A percentile compares a stretch with the other conserved stretches of the same genome.
Evolutionary conservation across 2,113 vertebrate species (phyloP).

Genomic region (Smithornis capensis): DNA sequence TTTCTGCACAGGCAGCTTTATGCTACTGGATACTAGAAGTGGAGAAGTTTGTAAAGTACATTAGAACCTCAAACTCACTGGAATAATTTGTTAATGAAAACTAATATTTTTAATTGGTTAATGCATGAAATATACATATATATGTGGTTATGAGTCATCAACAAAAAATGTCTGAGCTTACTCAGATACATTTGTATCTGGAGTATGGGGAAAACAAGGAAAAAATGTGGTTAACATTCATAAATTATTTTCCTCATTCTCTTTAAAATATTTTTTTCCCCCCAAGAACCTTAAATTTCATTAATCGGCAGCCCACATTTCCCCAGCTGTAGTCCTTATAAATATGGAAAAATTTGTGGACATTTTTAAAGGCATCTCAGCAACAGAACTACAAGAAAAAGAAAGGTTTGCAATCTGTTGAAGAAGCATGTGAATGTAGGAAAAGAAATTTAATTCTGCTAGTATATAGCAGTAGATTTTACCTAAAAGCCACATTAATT

Average conservation of each 20-base stretch:
- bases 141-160: background rate
- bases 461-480: background rate
- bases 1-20: background rate
- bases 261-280: background rate
- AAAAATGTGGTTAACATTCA: background rate
- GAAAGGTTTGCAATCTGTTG: fast-evolving
- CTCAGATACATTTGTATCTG: background rate
- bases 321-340: background rate
- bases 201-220: background rate
- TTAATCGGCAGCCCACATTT: background rate
- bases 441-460: background rate
- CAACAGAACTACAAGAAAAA: background rate
- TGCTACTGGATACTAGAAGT: background rate
- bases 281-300: background rate
- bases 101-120: background rate
- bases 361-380: background rate
- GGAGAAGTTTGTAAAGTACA: background rate
- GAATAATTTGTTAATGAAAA: background rate
- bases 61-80: background rate
- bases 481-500: background rate
- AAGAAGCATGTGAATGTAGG: background rate
- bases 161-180: background rate
- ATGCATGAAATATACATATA: background rate
- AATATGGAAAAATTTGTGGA: background rate
- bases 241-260: background rate